Conservation (phyloP, 2,888 invertebrate species). For the Lithophane ornitopus region DNA sequence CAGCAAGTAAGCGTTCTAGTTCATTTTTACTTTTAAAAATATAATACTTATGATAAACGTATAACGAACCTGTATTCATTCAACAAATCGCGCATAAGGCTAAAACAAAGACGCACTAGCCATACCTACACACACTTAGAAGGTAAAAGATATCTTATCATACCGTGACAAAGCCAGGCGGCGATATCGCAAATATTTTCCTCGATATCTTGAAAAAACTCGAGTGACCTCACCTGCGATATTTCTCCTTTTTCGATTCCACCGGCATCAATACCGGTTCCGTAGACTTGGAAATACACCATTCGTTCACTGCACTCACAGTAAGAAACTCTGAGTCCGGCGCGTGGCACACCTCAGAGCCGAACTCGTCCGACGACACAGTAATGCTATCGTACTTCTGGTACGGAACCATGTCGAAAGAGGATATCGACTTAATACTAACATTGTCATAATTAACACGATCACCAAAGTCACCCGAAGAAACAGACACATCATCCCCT, state of each 20-base stretch:
- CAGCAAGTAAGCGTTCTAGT: conserved; percentile 72
- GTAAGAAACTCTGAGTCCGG: conserved; percentile 87
- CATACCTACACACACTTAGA: conserved; percentile 76
- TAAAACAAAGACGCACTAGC: conserved; percentile 78
- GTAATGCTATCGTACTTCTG: conserved; percentile 89
- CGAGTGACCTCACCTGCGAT: conserved; percentile 87
- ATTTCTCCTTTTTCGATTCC: conserved; percentile 89
- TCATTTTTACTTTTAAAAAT: conserved; percentile 36
- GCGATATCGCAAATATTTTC: conserved; percentile 85
- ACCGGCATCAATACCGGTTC: conserved; percentile 85
- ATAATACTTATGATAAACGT: neutral
- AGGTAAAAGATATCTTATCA: conserved; percentile 83
- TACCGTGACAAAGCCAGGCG: conserved; percentile 78
- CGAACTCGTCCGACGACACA: conserved; percentile 89
- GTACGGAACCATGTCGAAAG: conserved; percentile 88
- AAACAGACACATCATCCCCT: conserved; percentile 80
- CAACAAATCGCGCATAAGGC: conserved; percentile 24
- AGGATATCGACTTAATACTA: conserved; percentile 89
- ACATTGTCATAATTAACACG: conserved; percentile 88
- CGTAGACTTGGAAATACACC: conserved; percentile 86
- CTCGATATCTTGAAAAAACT: conserved; percentile 74
- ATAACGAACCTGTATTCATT: conserved; percentile 27
- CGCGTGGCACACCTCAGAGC: conserved; percentile 88
- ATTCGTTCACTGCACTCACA: conserved; percentile 89
- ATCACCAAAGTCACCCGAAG: conserved; percentile 82